phyloP scores from a whole-genome alignment of 2,113 vertebrate genomes.

The Ginglymostoma cirratum region DNA sequence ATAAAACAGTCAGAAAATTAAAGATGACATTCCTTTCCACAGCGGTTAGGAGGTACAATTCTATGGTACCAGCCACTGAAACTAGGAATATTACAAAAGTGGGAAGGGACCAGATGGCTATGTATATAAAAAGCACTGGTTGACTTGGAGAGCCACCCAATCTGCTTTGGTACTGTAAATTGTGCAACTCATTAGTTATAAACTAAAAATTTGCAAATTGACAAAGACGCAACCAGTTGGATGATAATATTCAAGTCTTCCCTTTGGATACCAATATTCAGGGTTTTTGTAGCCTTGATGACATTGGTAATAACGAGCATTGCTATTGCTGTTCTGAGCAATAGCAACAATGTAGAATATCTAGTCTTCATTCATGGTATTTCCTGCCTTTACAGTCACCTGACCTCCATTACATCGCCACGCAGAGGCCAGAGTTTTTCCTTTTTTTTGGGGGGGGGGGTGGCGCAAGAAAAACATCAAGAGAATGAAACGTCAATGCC shows the following conservation, averaged over 20 bases:
- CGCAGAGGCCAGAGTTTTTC: not conserved
- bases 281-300: not conserved
- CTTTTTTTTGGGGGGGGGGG: not conserved
- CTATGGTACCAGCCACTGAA: not conserved
- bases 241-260: not conserved
- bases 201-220: not conserved
- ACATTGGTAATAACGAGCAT: not conserved
- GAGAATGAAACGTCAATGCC: not conserved
- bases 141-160: not conserved
- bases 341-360: not conserved
- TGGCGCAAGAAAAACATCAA: not conserved
- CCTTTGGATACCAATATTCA: not conserved
- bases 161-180: not conserved
- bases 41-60: not conserved
- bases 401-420: not conserved
- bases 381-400: not conserved
- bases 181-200: not conserved
- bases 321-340: not conserved
- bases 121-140: not conserved
- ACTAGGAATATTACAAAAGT: not conserved
- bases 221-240: not conserved
- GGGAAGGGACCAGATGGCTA: not conserved
- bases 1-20: not conserved
- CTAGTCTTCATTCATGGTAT: not conserved
- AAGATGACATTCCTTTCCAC: not conserved